A percentile compares a stretch with the other conserved stretches of the same genome.
Conservation (phyloP, 1,140 invertebrate genomes). For the Frieseomelitta varia region DNA sequence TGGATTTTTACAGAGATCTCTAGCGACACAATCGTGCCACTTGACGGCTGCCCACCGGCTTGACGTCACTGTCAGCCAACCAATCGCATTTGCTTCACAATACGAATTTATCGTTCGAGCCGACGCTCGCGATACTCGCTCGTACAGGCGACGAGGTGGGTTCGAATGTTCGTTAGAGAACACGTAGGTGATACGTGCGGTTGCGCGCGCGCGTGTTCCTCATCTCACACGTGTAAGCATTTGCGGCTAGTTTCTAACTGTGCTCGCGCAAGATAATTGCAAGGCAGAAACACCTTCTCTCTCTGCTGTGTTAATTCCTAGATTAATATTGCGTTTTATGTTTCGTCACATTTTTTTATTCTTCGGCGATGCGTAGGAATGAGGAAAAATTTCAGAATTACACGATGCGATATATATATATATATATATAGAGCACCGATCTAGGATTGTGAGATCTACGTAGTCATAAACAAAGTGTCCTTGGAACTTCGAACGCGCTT, state of each 20-base stretch:
- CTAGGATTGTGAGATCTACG: constrained; percentile 6
- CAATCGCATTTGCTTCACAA: constrained; percentile 47
- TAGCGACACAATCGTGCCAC: neutral
- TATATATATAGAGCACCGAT: neutral
- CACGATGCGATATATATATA: too few species aligned
- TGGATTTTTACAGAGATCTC: constrained; percentile 13
- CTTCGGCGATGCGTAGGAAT: neutral
- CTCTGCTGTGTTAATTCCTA: too few species aligned
- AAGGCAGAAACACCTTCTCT: neutral
- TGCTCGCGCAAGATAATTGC: neutral
- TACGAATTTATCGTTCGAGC: constrained; percentile 55
- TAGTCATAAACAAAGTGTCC: constrained; percentile 13
- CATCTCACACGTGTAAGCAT: neutral
- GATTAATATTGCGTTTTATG: too few species aligned
- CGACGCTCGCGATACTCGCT: constrained; percentile 22
- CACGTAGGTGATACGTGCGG: neutral
- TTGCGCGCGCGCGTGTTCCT: neutral
- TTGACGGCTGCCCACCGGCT: constrained; percentile 34
- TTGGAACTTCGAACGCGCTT: neutral
- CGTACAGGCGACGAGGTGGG: neutral
- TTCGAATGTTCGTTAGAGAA: neutral
- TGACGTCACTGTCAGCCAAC: constrained; percentile 48
- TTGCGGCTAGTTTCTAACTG: neutral
- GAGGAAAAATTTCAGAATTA: neutral
- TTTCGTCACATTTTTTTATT: neutral